Evolutionary conservation across 2,113 vertebrate genomes (phyloP), one percentile per base, ranked within the genome.

Genomic region (Chaetura pelagica): DNA sequence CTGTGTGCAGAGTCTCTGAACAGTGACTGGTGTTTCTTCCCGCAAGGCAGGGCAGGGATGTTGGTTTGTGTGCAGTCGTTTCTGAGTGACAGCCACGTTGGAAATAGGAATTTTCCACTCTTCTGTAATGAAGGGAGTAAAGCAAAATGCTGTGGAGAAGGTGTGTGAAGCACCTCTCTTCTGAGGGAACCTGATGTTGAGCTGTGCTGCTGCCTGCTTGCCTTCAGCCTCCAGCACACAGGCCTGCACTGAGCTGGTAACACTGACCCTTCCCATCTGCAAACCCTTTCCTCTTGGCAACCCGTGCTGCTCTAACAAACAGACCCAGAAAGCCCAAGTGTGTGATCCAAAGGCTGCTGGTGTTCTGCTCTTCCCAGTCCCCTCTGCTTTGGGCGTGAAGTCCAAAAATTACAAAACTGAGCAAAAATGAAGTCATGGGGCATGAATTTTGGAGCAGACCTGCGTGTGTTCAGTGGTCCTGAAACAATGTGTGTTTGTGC

Each of bases 311-410:
- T 3, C 59, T 40, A 22, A 2, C 0, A 4, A 57, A 3, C 55
- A 1, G 0, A 8, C 14, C 58, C 66, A 23, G 22, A 66, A 10
- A 27, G 15, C 32, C 1, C 4, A 0, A 8, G 30, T 1, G 23
- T 30, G 40, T 2, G 44, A 78, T 46, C 42, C 55, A 7, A 38
- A 55, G 59, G 54, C 59, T 24, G 54, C 62, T 76, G 79, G 19
- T 46, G 49, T 10, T 24, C 61, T 46, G 35, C 38, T 42, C 42
- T 69, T 35, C n/a, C n/a, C 49, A 20, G 1, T 12, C 8, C 26
- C 22, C 66, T 54, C 42, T 20, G 83, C 79, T 30, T 23, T 44
- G 22, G 63, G 44, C 17, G 1, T 15, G 40, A 35, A 29, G 30
- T 34, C n/a, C n/a, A n/a, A n/a, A n/a, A n/a, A 8, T 38, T 62